Conservation (phyloP, 2,113 vertebrate genomes). For the Geothlypis trichas region DNA sequence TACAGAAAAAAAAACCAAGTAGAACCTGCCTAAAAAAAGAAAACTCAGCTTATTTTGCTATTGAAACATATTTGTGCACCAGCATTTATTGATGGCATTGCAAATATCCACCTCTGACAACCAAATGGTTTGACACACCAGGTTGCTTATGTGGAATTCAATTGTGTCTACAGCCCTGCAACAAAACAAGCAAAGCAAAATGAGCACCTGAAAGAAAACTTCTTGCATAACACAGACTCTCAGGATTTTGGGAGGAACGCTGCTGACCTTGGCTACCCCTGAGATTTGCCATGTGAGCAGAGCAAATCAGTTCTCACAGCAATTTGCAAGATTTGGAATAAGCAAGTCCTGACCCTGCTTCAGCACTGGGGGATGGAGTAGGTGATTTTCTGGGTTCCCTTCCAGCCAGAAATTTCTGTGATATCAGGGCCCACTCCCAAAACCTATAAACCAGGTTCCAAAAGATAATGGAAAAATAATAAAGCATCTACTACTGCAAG, state of each 20-base stretch:
- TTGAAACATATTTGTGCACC: not conserved
- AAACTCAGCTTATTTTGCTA: not conserved
- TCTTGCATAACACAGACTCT: not conserved
- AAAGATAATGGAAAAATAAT: not conserved
- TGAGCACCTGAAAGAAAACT: not conserved
- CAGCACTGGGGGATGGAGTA: not conserved
- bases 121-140: not conserved
- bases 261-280: not conserved
- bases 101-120: not conserved
- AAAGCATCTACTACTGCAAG: not conserved
- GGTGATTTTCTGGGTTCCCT: not conserved
- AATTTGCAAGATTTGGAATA: not conserved
- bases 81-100: not conserved
- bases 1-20: not conserved
- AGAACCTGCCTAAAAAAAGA: not conserved
- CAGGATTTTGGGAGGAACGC: accelerated
- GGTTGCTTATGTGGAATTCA: not conserved
- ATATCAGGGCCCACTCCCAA: not conserved
- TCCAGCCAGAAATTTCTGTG: not conserved
- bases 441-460: not conserved
- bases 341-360: not conserved
- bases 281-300: not conserved
- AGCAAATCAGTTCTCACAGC: not conserved
- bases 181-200: not conserved
- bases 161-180: not conserved